A percentile compares a stretch with the other conserved stretches of the same genome.
These are phyloP conservation scores for Okapia johnstoni DNA, from an alignment of 2,113 vertebrate species.

Conservation along the genomic window DNA sequence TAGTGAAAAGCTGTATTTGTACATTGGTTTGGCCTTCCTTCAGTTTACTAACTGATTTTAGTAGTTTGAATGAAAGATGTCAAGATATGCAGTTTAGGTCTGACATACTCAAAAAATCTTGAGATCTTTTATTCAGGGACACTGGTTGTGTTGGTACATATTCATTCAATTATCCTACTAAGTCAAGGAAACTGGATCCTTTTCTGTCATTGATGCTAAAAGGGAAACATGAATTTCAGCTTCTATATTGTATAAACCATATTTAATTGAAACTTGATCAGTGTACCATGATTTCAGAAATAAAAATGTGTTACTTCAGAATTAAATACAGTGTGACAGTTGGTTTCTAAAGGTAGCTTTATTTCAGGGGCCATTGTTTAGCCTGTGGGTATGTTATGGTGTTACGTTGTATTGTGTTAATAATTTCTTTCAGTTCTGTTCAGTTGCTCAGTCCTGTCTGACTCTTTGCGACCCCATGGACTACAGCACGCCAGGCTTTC, in stretches of 20 bases:
- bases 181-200: slow-evolving; percentile 1
- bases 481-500: background rate
- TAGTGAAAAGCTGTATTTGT: slow-evolving; percentile 21
- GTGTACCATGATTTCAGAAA: slow-evolving; percentile 58
- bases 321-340: slow-evolving; percentile 33
- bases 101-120: slow-evolving; percentile 15
- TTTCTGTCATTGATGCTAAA: slow-evolving; percentile 46
- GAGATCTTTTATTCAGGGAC: slow-evolving; percentile 4
- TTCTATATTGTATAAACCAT: slow-evolving; percentile 8
- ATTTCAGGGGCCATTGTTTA: slow-evolving; percentile 58
- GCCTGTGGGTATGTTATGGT: slow-evolving; percentile 34
- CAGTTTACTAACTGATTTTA: slow-evolving; percentile 20
- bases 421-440: background rate
- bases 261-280: slow-evolving; percentile 49
- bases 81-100: background rate
- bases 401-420: background rate
- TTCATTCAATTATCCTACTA: background rate
- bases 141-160: background rate
- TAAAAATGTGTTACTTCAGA: slow-evolving; percentile 58
- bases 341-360: slow-evolving; percentile 55
- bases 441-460: background rate
- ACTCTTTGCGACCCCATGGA: background rate
- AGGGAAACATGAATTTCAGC: slow-evolving; percentile 33
- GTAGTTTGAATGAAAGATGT: slow-evolving; percentile 15
- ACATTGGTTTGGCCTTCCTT: slow-evolving; percentile 23